Evolutionary conservation across 1,140 invertebrate genomes (phyloP).

Genomic region (Pissodes strobi): DNA sequence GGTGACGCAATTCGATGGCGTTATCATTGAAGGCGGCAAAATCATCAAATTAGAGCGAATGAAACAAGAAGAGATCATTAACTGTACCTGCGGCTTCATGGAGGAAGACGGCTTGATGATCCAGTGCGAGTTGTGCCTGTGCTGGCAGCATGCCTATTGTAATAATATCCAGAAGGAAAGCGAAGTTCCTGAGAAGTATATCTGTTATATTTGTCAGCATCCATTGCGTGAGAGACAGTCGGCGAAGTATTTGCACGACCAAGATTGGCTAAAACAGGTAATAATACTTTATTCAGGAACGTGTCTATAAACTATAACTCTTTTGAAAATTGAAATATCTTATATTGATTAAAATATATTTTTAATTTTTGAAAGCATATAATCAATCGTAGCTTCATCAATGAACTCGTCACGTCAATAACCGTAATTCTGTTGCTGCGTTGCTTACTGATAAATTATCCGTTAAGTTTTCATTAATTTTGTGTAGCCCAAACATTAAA

Average conservation of each 20-base stretch:
- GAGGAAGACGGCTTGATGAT: constrained; percentile 95
- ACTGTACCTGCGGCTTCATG: constrained; percentile 60
- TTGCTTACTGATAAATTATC: too few species aligned
- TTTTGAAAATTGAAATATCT: too few species aligned
- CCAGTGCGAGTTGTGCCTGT: constrained; percentile 90
- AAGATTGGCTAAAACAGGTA: constrained; percentile 80
- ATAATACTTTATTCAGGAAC: too few species aligned
- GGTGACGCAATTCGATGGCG: constrained; percentile 35
- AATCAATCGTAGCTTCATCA: too few species aligned
- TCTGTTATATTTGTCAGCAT: constrained; percentile 85
- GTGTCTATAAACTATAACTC: too few species aligned
- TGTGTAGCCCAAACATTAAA: too few species aligned
- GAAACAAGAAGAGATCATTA: constrained; percentile 60
- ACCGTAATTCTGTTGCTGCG: too few species aligned
- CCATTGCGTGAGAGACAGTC: constrained; percentile 72
- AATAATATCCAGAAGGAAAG: constrained; percentile 79
- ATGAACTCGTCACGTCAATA: too few species aligned
- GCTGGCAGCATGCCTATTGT: constrained; percentile 92
- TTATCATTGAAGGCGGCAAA: constrained; percentile 63
- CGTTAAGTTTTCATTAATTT: too few species aligned
- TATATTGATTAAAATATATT: too few species aligned
- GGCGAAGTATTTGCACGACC: constrained; percentile 78
- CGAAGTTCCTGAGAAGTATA: constrained; percentile 87
- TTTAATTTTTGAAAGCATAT: too few species aligned
- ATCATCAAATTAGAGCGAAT: constrained; percentile 69